Evolutionary conservation across 1,140 invertebrate genomes (phyloP).

Genomic region (Tribolium castaneum): DNA sequence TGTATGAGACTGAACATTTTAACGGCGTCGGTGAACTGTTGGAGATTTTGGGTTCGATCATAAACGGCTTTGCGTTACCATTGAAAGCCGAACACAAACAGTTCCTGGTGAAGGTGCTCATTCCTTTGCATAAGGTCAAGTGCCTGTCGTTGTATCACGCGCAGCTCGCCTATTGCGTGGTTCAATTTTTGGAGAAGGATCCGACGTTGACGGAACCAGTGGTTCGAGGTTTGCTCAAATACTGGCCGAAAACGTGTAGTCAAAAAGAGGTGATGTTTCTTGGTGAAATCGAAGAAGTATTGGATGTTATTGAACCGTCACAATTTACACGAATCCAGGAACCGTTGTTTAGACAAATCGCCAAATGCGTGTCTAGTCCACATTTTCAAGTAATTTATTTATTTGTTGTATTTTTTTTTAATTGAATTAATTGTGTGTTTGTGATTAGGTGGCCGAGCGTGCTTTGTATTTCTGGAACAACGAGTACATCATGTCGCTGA

Average conservation of each 20-base stretch:
- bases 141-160: conserved; percentile 93
- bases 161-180: conserved; percentile 99
- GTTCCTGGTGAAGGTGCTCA: conserved; percentile 97
- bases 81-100: conserved; percentile 97
- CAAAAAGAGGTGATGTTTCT: conserved; percentile 99
- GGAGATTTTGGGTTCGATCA: conserved; percentile 98
- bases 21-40: conserved; percentile 98
- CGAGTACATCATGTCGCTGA: conserved; percentile 95
- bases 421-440: background rate
- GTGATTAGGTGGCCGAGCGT: conserved; percentile 92
- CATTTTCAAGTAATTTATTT: conserved; percentile 86
- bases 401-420: background rate
- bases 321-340: conserved; percentile 99
- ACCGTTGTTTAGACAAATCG: conserved; percentile 95
- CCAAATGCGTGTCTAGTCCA: conserved; percentile 98
- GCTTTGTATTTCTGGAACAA: conserved; percentile 97
- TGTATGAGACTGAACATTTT: conserved; percentile 99
- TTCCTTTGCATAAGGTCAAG: conserved; percentile 98
- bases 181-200: conserved; percentile 99
- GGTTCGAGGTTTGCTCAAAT: conserved; percentile 95
- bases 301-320: conserved; percentile 98
- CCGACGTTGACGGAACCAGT: conserved; percentile 96
- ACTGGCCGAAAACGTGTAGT: conserved; percentile 99
- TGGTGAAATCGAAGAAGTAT: conserved; percentile 96
- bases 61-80: conserved; percentile 98